A percentile compares a stretch with the other conserved stretches of the same genome.
Evolutionary conservation across 2,113 vertebrate species (phyloP).

Genomic region (Kryptolebias marmoratus): DNA sequence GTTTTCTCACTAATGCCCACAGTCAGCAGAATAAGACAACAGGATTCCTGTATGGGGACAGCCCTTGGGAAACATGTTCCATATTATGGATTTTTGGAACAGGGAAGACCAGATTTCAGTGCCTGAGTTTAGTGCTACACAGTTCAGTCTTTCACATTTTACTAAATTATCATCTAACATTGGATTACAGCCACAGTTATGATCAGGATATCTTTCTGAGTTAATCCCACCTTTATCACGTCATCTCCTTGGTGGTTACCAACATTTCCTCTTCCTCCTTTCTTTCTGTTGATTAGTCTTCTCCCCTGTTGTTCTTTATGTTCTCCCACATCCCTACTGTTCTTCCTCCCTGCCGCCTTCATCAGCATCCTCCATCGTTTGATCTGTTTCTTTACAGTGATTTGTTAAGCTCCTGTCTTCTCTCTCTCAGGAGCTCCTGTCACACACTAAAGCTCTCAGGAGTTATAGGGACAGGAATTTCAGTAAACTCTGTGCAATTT

Average conservation of each 20-base stretch:
- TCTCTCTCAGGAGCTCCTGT: conserved; percentile 36
- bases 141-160: too few species aligned
- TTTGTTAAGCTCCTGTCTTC: conserved; percentile 30
- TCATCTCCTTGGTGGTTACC: conserved; percentile 20
- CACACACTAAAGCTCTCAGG: conserved; percentile 47
- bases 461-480: conserved; percentile 20
- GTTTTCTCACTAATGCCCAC: too few species aligned
- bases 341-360: conserved; percentile 27
- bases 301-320: conserved; percentile 19
- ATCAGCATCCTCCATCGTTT: conserved; percentile 36
- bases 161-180: too few species aligned
- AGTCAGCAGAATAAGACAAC: conserved; percentile 58
- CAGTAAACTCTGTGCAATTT: conserved; percentile 11
- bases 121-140: neutral
- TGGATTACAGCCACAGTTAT: too few species aligned
- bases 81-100: conserved; percentile 34
- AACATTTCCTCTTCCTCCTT: neutral
- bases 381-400: conserved; percentile 56
- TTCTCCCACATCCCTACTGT: conserved; percentile 11
- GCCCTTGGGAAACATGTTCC: conserved; percentile 36
- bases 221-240: conserved; percentile 23
- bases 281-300: conserved; percentile 23
- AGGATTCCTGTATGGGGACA: conserved; percentile 30
- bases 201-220: neutral
- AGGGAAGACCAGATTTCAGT: conserved; percentile 16